phyloP scores from a whole-genome alignment of 1,140 invertebrate genomes.

The Hylaeus volcanicus region DNA sequence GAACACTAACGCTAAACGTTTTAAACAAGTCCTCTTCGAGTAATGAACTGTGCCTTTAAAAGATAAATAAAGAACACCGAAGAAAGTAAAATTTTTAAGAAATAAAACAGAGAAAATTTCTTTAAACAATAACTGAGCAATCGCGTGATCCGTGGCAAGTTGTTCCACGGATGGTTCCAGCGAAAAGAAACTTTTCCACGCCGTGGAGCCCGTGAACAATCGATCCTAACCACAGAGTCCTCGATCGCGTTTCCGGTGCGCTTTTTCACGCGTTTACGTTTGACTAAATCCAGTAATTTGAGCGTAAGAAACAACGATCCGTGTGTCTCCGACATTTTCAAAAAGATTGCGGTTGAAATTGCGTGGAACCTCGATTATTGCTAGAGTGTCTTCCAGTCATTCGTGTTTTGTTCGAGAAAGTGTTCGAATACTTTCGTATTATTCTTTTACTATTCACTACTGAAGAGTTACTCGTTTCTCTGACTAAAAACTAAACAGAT shows the following conservation, averaged over 20 bases:
- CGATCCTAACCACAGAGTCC: background rate
- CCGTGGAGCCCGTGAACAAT: background rate
- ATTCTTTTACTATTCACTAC: too few species aligned
- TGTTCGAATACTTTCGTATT: too few species aligned
- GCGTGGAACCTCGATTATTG: background rate
- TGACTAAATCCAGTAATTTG: constrained; percentile 4
- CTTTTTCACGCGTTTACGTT: constrained; percentile 10
- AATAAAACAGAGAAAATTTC: too few species aligned
- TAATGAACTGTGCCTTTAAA: too few species aligned
- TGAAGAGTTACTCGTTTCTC: too few species aligned
- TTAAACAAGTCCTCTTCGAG: too few species aligned
- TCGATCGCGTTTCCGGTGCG: background rate
- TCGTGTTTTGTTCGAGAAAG: too few species aligned
- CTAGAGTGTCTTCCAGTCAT: too few species aligned
- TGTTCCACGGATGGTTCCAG: background rate
- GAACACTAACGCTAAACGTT: too few species aligned
- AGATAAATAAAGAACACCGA: too few species aligned
- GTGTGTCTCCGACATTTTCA: background rate
- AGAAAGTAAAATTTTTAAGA: background rate
- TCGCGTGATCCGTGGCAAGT: constrained; percentile 29
- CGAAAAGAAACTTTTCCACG: constrained; percentile 9
- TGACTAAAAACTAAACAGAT: too few species aligned
- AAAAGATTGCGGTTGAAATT: background rate
- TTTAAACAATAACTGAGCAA: background rate
- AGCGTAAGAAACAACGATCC: background rate